Percentiles rank a stretch among this genome's conserved stretches.
These are phyloP conservation scores for Lomographa bimaculata DNA, from an alignment of 2,888 invertebrate species.

Conservation along the genomic window DNA sequence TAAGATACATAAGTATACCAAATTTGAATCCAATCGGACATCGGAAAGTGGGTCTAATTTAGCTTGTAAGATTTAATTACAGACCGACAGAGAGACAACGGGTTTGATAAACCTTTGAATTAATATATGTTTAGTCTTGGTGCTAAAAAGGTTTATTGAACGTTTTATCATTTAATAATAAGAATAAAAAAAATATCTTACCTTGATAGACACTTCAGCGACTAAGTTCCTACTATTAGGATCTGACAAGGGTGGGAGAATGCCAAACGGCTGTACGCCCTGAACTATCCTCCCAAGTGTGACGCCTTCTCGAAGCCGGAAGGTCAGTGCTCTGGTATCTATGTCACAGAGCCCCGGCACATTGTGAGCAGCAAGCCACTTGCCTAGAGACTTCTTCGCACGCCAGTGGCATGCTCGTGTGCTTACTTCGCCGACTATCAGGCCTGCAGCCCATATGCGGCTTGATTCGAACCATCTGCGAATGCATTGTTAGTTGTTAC, in stretches of 20 bases:
- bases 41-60: no score
- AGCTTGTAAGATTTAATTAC: no score
- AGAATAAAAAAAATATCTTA: no score
- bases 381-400: conserved; percentile 88
- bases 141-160: no score
- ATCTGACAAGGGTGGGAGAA: conserved; percentile 81
- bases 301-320: conserved; percentile 94
- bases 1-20: no score
- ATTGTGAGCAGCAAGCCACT: conserved; percentile 91
- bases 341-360: conserved; percentile 96
- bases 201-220: conserved; percentile 93
- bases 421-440: conserved; percentile 96
- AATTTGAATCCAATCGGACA: no score
- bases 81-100: no score
- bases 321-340: conserved; percentile 96
- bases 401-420: conserved; percentile 96
- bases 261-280: conserved; percentile 70
- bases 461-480: conserved; percentile 96
- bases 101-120: no score
- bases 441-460: conserved; percentile 94
- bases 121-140: no score
- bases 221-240: conserved; percentile 96
- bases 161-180: no score
- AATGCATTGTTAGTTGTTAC: no score
- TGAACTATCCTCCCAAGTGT: conserved; percentile 88